These are phyloP conservation scores for Aphelinus certus DNA, from an alignment of 1,140 invertebrate genomes.

Conservation along the genomic window DNA sequence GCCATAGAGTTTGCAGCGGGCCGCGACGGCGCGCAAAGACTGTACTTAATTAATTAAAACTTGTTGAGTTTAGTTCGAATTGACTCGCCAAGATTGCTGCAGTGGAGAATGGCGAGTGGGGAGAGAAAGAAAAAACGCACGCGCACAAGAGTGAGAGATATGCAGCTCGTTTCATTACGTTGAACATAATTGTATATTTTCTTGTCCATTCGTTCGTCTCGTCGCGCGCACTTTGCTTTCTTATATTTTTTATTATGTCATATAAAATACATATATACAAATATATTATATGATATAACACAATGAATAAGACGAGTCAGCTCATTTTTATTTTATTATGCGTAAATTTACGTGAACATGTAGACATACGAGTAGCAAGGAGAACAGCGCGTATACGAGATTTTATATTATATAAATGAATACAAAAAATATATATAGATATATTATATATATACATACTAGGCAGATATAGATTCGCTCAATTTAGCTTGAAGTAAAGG, in stretches of 20 bases:
- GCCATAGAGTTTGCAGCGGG: conserved; percentile 61
- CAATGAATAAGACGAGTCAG: background rate
- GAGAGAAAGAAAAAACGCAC: too few relatives aligned
- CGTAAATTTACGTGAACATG: conserved; percentile 26
- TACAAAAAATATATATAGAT: conserved; percentile 1
- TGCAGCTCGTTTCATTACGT: too few relatives aligned
- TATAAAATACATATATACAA: too few relatives aligned
- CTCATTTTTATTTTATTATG: conserved; percentile 11
- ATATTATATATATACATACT: conserved; percentile 7
- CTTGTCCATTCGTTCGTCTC: conserved; percentile 37
- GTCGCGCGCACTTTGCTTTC: conserved; percentile 27
- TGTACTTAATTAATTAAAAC: conserved; percentile 61
- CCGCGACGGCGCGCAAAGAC: conserved; percentile 55
- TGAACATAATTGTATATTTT: conserved; percentile 3
- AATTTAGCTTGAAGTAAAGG: conserved; percentile 1
- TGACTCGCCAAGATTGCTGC: background rate
- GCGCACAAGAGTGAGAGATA: too few relatives aligned
- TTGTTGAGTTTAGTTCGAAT: conserved; percentile 29
- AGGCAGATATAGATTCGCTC: background rate
- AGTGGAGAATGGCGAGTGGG: background rate
- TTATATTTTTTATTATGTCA: conserved; percentile 5
- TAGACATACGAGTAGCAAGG: conserved; percentile 28
- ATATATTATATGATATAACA: too few relatives aligned
- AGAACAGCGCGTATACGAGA: conserved; percentile 28
- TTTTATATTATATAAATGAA: conserved; percentile 11